These are phyloP conservation scores for Trilocha varians DNA, from an alignment of 2,888 invertebrate species.

Conservation along the genomic window DNA sequence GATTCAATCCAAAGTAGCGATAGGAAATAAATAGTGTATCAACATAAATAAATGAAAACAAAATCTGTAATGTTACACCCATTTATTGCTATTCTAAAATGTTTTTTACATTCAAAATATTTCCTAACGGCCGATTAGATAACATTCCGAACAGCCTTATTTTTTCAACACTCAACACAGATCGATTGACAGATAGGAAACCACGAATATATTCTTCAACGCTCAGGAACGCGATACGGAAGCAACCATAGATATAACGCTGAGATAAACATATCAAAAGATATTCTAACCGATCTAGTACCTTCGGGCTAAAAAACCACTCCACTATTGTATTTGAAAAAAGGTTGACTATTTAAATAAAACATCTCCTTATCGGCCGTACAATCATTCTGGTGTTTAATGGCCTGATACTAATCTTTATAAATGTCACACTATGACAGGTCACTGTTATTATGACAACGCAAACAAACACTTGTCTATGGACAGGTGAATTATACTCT, in stretches of 20 bases:
- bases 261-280: conserved; percentile 26
- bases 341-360: conserved; percentile 38
- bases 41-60: too few relatives aligned
- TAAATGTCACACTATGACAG: conserved; percentile 66
- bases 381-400: conserved; percentile 54
- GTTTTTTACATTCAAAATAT: too few relatives aligned
- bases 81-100: too few relatives aligned
- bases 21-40: too few relatives aligned
- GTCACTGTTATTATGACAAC: conserved; percentile 60
- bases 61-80: too few relatives aligned
- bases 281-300: conserved; percentile 13
- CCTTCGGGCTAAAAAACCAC: conserved; percentile 16
- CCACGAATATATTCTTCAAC: not conserved
- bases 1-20: too few relatives aligned
- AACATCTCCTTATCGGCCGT: conserved; percentile 53
- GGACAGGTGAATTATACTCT: conserved; percentile 5
- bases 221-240: conserved; percentile 6
- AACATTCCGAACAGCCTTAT: not conserved
- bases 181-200: not conserved
- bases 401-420: conserved; percentile 53
- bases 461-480: conserved; percentile 13
- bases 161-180: not conserved
- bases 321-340: conserved; percentile 22
- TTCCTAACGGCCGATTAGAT: not conserved
- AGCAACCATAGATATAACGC: not conserved